Base-by-base conservation (phyloP, 1,140 invertebrate species). In the Pseudoatta argentina region DNA sequence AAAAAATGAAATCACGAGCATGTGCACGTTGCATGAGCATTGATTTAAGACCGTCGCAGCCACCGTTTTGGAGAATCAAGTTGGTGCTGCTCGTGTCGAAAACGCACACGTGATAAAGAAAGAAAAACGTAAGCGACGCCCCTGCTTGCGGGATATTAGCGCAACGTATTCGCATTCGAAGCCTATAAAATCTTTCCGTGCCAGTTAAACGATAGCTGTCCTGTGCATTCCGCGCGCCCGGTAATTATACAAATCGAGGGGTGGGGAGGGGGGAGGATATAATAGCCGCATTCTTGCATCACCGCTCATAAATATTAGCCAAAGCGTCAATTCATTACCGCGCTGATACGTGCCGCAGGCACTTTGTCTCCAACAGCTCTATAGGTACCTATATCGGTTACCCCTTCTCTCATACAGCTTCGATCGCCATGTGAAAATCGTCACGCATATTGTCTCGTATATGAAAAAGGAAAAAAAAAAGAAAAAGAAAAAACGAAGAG, bases 241-340 rank as follows among this genome's bases (percentile, higher is more conserved):
- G 51, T 90, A 66, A 85, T 87, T 79, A 78, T 75, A 87, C 61
- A 86, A 87, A 90, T 88, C 67, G 64, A 48, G 21, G 16, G 27
- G 2, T 2, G 3, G 27, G 30, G 3, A 4, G 10, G 12, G 12
- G 1, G 7, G 48, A 4, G 16, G 6, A 6, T 30, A 76, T 82
- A 87, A 83, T 87, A 78, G 61, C 53, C 39, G 67, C 81, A 53
- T 75, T 76, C 69, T 76, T 85, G 51, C 78, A 18, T 66, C 75
- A 63, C 34, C 63, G 81, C 16, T 87, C 85, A 63, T 88, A 87
- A 87, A 88, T 73, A 75, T 55, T 75, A 59, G 53, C 61, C 72
- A 77, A 78, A 67, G 63, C 73, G 85, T 82, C 79, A 64, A 89
- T 90, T 85, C 76, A 87, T 90, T 88, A 83, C 30, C 73, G 66